Base-by-base conservation (phyloP, 1,140 invertebrate genomes). In the Mya arenaria region DNA sequence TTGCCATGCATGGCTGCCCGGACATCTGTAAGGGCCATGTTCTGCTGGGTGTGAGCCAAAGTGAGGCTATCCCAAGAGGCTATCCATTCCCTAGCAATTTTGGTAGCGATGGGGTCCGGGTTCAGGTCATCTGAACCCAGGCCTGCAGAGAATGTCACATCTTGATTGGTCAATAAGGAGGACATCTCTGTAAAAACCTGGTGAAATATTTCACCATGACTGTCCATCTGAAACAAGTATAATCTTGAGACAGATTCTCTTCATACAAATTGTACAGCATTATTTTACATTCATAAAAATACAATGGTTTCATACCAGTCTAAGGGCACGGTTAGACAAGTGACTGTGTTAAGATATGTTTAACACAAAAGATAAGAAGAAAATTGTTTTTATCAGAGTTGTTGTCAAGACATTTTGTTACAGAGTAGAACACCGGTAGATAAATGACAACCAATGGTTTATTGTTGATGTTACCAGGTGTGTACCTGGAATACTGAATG, bases 141-240 rank as follows among this genome's bases (percentile, higher is more conserved):
- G 34, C 85, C 85, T 4, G 77, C 66, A 78, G 41, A 39, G 79
- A 77, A 86, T 52, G 83, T 78, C 23, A 69, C 60, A 30, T 86
- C 83, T 52, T 37, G 15, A 13, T 36, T 32, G n/a, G n/a, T n/a
- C n/a, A n/a, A n/a, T n/a, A n/a, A n/a, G 28, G 73, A 34, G 60
- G 56, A 39, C 15, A 32, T 48, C 6, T 37, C n/a, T 34, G 63
- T 36, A 65, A 65, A 86, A 15, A 25, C 60, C 69, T 86, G 85
- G 28, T 85, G 80, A 32, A 83, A 85, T 8, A 86, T 63, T 17
- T 86, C 85, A 17, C 83, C 80, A 65, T 80, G 65, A 68, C 78
- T 72, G 55, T 83, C 73, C 32, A 86, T 0, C 85, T 86, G 37
- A 0, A 84, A 75, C 30, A 17, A 52, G 23, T 32, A 23, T 55